phyloP scores from a whole-genome alignment of 1,140 invertebrate genomes.

The Whitmania pigra region DNA sequence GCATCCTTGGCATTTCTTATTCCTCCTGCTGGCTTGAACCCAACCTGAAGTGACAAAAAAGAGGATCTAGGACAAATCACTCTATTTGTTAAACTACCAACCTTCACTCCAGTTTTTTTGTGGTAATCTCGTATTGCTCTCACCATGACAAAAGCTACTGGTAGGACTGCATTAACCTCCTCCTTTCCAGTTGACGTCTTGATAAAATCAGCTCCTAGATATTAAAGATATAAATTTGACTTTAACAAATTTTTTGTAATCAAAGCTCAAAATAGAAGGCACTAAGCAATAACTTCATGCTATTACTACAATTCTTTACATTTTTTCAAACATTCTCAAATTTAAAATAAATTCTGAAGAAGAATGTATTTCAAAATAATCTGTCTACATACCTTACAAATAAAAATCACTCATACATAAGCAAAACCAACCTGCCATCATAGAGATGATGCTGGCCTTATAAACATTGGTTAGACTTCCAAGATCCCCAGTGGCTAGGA shows the following conservation, averaged over 20 bases:
- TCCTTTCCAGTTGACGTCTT: conserved; percentile 99
- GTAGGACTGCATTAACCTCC: conserved; percentile 78
- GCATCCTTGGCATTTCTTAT: conserved; percentile 75
- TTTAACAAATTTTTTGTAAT: too few relatives aligned
- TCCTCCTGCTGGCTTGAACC: conserved; percentile 93
- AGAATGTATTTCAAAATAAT: too few relatives aligned
- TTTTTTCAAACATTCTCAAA: too few relatives aligned
- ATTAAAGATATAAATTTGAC: neutral
- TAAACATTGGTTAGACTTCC: conserved; percentile 76
- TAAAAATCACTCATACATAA: neutral
- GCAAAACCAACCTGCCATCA: conserved; percentile 61
- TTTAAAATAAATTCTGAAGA: too few relatives aligned
- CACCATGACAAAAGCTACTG: conserved; percentile 83
- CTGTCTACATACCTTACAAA: neutral
- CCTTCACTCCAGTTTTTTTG: conserved; percentile 58
- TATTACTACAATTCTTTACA: too few relatives aligned
- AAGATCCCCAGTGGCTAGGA: conserved; percentile 84
- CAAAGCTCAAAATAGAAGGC: too few relatives aligned
- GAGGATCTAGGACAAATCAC: conserved; percentile 24
- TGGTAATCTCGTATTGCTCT: conserved; percentile 75
- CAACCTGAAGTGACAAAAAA: conserved; percentile 52
- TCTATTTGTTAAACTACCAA: conserved; percentile 33
- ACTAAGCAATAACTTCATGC: too few relatives aligned
- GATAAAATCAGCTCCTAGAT: conserved; percentile 76
- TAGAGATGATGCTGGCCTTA: conserved; percentile 74